Evolutionary conservation across 2,888 invertebrate genomes (phyloP).

Genomic region (Acanthosoma haemorrhoidale): DNA sequence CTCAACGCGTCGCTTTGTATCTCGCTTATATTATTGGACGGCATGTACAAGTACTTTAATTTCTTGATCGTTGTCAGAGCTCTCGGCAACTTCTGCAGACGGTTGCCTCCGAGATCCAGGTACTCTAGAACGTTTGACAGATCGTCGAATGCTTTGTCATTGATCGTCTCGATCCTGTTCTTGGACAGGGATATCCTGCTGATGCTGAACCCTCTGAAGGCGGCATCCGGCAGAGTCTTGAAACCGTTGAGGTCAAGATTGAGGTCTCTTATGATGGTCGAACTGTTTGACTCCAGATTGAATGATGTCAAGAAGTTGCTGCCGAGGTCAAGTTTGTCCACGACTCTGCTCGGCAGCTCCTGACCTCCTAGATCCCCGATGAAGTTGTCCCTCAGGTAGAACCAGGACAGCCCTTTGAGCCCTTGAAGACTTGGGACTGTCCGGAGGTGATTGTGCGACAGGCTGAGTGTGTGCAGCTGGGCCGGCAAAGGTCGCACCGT

Average conservation of each 20-base stretch:
- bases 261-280: slow-evolving; percentile 47
- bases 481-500: slow-evolving; percentile 60
- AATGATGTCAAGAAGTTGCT: slow-evolving; percentile 72
- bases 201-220: slow-evolving; percentile 54
- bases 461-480: slow-evolving; percentile 63
- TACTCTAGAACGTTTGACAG: slow-evolving; percentile 72
- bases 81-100: slow-evolving; percentile 62
- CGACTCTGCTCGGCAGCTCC: slow-evolving; percentile 55
- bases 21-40: slow-evolving; percentile 67
- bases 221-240: slow-evolving; percentile 44
- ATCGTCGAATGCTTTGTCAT: slow-evolving; percentile 66
- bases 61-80: slow-evolving; percentile 62
- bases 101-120: slow-evolving; percentile 76
- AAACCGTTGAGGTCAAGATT: slow-evolving; percentile 49
- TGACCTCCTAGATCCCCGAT: slow-evolving; percentile 54
- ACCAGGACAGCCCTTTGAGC: slow-evolving; percentile 61
- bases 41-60: slow-evolving; percentile 74
- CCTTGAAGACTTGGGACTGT: slow-evolving; percentile 59
- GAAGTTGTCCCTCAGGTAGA: slow-evolving; percentile 63
- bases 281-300: slow-evolving; percentile 47
- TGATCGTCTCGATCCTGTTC: slow-evolving; percentile 65
- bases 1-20: slow-evolving; percentile 58
- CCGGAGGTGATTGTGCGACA: slow-evolving; percentile 67
- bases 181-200: slow-evolving; percentile 73
- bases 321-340: slow-evolving; percentile 79